These are phyloP conservation scores for Tiphia femorata DNA, from an alignment of 2,888 invertebrate genomes.

Conservation along the genomic window DNA sequence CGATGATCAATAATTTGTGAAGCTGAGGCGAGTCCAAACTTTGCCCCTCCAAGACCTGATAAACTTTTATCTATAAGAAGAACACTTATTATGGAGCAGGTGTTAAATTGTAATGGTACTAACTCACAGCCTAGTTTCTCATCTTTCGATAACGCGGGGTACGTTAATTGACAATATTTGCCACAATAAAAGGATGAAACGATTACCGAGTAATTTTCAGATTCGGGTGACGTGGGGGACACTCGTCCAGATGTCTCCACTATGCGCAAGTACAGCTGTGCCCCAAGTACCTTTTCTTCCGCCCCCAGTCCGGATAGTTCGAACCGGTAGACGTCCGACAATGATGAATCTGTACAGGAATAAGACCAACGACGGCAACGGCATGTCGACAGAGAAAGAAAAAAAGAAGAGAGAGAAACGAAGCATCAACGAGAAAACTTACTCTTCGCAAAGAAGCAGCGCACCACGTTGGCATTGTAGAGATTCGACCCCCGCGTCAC, in stretches of 20 bases:
- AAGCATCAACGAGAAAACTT: slow-evolving; percentile 9
- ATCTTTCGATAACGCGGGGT: too few species aligned
- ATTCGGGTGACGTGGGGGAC: slow-evolving; percentile 54
- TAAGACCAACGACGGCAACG: too few species aligned
- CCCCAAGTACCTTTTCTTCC: slow-evolving; percentile 70
- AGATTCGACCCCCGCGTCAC: slow-evolving; percentile 70
- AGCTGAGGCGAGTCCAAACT: slow-evolving; percentile 70
- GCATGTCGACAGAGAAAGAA: too few species aligned
- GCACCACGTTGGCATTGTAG: slow-evolving; percentile 72
- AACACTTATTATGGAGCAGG: too few species aligned
- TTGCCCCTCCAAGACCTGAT: slow-evolving; percentile 69
- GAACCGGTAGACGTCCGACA: slow-evolving; percentile 66
- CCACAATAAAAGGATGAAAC: too few species aligned
- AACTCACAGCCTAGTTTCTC: too few species aligned
- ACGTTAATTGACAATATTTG: too few species aligned
- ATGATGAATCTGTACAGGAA: slow-evolving; percentile 61
- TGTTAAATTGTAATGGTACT: too few species aligned
- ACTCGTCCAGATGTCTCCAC: slow-evolving; percentile 60
- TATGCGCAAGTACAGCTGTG: slow-evolving; percentile 73
- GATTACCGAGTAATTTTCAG: slow-evolving; percentile 61
- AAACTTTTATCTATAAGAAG: slow-evolving; percentile 69
- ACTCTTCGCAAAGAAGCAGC: slow-evolving; percentile 70
- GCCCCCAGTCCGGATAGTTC: slow-evolving; percentile 68
- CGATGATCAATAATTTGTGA: slow-evolving; percentile 73
- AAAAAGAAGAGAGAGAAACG: background rate